phyloP scores from a whole-genome alignment of 2,888 invertebrate species.

The Parnassius mnemosyne region DNA sequence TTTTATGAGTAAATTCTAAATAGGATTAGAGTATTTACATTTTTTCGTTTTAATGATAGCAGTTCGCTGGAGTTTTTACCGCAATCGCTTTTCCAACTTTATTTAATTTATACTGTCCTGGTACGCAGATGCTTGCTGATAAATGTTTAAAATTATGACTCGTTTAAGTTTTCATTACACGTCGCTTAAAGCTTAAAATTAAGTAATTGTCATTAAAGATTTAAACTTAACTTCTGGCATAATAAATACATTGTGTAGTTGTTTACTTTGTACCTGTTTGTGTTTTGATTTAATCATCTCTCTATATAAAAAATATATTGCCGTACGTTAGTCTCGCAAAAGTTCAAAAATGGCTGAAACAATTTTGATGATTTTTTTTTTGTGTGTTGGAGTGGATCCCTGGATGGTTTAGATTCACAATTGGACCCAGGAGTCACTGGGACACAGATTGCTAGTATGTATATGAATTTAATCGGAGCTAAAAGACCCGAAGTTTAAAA shows the following conservation, averaged over 20 bases:
- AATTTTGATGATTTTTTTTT: no score
- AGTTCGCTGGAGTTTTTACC: conserved; percentile 56
- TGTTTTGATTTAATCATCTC: no score
- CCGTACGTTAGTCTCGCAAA: no score
- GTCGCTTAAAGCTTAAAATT: conserved; percentile 6
- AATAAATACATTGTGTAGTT: neutral
- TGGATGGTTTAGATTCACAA: no score
- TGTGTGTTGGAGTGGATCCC: no score
- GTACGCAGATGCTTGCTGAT: conserved; percentile 70
- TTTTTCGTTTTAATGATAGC: conserved; percentile 45
- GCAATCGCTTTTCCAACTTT: conserved; percentile 28
- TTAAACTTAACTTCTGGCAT: conserved; percentile 7
- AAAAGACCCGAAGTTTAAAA: no score
- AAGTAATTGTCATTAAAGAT: conserved; percentile 17
- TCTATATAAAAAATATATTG: no score
- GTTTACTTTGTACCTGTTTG: no score
- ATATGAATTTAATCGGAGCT: no score
- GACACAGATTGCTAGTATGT: no score
- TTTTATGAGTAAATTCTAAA: conserved; percentile 32
- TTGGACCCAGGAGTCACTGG: no score
- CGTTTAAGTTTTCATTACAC: conserved; percentile 22
- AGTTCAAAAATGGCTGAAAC: no score
- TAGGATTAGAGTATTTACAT: conserved; percentile 41
- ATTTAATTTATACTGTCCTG: conserved; percentile 60
- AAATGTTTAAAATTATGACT: conserved; percentile 44